Evolutionary conservation across 2,797 vertebrate species (phyloP).

Genomic region (Luscinia megarhynchos): DNA sequence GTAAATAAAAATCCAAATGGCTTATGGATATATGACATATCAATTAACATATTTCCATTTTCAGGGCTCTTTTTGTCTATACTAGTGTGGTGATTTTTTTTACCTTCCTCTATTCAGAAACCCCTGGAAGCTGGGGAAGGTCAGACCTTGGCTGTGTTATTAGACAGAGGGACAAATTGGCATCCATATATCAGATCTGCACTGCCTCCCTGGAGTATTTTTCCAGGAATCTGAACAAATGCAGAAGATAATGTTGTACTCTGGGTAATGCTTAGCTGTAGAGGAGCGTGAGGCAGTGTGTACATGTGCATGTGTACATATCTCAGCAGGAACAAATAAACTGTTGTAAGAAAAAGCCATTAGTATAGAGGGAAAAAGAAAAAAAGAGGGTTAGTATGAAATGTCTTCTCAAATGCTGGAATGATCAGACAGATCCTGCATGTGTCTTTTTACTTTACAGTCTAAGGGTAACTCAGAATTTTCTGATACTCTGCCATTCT

Average conservation of each 20-base stretch:
- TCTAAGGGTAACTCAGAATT: not conserved
- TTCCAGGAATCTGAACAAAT: constrained; percentile 15
- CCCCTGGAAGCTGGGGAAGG: constrained; percentile 7
- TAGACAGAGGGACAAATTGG: constrained; percentile 37
- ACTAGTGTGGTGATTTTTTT: not conserved
- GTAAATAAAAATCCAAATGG: not conserved
- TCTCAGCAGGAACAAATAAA: constrained; percentile 1
- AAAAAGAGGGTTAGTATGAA: not conserved
- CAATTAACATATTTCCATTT: constrained; percentile 31
- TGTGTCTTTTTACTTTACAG: not conserved
- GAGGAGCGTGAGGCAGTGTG: not conserved
- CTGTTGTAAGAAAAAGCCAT: not conserved
- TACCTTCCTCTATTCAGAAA: not conserved
- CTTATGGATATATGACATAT: not conserved
- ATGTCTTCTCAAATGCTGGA: not conserved
- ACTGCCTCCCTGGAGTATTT: constrained; percentile 3
- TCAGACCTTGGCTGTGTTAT: not conserved
- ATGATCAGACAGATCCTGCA: not conserved
- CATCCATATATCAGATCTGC: not conserved
- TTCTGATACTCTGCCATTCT: not conserved
- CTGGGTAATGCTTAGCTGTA: not conserved
- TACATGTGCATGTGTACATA: not conserved
- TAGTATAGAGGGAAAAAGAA: not conserved
- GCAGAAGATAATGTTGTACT: not conserved
- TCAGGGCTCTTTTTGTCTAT: not conserved